Evolutionary conservation across 2,797 vertebrate species (phyloP).

Genomic region (Vultur gryphus): DNA sequence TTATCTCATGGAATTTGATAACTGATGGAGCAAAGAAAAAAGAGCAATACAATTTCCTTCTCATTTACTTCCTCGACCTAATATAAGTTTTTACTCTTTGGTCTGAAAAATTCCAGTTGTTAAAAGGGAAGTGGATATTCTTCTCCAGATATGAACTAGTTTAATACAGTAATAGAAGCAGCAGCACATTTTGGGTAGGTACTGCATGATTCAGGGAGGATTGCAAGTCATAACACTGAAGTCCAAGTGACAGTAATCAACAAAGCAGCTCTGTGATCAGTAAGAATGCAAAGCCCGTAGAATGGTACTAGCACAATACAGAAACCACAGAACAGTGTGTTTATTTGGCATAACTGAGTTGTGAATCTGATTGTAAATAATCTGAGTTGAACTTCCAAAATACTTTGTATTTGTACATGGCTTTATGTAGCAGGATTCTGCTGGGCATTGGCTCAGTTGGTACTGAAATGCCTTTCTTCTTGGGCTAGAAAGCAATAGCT

Average conservation of each 20-base stretch:
- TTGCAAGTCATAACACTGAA: neutral
- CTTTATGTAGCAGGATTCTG: neutral
- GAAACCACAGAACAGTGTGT: neutral
- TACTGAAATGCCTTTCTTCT: neutral
- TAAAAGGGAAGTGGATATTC: conserved; percentile 77
- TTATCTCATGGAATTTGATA: conserved; percentile 84
- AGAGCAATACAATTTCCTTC: conserved; percentile 82
- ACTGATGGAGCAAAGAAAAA: conserved; percentile 87
- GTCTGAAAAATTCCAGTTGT: conserved; percentile 75
- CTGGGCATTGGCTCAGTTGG: neutral
- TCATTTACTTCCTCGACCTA: conserved; percentile 83
- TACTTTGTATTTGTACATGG: neutral
- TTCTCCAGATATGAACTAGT: conserved; percentile 68
- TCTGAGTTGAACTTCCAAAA: neutral
- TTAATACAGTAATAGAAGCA: conserved; percentile 39
- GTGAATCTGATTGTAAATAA: neutral
- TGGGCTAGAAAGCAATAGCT: neutral
- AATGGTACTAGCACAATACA: neutral
- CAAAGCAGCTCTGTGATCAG: neutral
- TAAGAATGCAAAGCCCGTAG: neutral
- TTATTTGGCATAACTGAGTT: neutral
- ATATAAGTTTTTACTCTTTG: conserved; percentile 80
- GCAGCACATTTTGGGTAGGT: neutral
- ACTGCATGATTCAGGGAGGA: neutral
- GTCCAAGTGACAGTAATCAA: neutral